These are phyloP conservation scores for Drosophila funebris DNA, from an alignment of 1,140 invertebrate genomes.

Conservation along the genomic window DNA sequence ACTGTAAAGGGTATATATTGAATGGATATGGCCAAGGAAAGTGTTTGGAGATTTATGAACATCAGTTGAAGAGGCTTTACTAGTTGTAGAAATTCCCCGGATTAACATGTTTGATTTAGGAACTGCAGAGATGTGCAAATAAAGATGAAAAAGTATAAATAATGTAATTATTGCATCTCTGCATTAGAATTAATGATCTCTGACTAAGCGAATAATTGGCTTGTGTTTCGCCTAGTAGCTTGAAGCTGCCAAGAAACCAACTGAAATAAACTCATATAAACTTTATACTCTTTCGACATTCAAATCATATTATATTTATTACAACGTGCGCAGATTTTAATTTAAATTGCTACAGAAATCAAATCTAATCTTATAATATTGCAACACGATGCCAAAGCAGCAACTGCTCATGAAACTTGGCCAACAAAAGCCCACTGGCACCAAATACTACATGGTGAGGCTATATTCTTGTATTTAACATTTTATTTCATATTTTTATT, in stretches of 20 bases:
- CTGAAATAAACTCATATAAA: background rate
- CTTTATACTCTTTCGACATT: background rate
- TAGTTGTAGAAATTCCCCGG: no score
- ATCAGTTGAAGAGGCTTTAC: background rate
- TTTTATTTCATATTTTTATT: slow-evolving; percentile 51
- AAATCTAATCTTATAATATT: slow-evolving; percentile 50
- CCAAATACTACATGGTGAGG: slow-evolving; percentile 39
- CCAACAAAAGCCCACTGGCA: slow-evolving; percentile 39
- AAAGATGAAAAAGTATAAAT: no score
- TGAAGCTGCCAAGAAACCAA: no score
- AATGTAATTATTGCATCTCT: no score
- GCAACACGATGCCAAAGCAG: slow-evolving; percentile 49
- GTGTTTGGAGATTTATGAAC: background rate
- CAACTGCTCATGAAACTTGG: background rate
- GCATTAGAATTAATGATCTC: no score
- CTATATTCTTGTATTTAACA: slow-evolving; percentile 53
- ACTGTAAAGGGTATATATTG: background rate
- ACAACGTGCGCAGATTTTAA: slow-evolving; percentile 21
- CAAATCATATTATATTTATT: background rate
- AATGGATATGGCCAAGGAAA: background rate
- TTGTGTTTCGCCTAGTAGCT: no score
- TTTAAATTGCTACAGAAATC: slow-evolving; percentile 33
- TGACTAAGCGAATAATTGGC: no score
- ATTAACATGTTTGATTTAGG: no score
- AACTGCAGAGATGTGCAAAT: no score